Evolutionary conservation across 2,888 invertebrate genomes (phyloP).

Genomic region (Bruchidius siliquastri): DNA sequence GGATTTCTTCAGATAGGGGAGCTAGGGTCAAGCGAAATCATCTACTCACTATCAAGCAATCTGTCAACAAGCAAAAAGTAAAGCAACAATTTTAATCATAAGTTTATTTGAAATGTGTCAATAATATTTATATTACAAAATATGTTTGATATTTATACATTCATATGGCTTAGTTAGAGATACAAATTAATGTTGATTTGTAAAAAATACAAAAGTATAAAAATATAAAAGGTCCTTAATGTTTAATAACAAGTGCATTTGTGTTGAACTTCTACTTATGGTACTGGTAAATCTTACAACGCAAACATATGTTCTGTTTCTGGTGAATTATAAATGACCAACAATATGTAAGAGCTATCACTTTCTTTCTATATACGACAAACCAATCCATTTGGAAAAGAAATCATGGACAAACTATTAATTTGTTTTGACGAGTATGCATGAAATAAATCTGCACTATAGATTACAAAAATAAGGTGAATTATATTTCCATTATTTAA

Average conservation of each 20-base stretch:
- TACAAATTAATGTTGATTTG: background rate
- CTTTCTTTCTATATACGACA: background rate
- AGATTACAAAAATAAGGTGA: no score
- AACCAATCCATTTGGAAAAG: background rate
- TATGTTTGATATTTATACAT: background rate
- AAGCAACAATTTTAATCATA: background rate
- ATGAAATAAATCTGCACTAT: no score
- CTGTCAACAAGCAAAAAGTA: no score
- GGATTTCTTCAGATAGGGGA: no score
- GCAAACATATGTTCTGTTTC: background rate
- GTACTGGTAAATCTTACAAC: background rate
- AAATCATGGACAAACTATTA: no score
- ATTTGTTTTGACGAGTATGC: no score
- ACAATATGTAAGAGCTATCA: background rate
- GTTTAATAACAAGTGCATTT: background rate
- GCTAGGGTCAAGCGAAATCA: no score
- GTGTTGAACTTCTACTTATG: background rate
- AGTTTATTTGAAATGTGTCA: background rate
- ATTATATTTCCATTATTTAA: no score
- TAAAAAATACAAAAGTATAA: background rate
- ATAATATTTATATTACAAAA: background rate
- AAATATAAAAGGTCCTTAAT: background rate
- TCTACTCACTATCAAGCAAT: no score
- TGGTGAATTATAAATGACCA: background rate
- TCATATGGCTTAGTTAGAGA: background rate